Conservation (phyloP, 2,113 vertebrate species). For the Oreochromis tanganicae region DNA sequence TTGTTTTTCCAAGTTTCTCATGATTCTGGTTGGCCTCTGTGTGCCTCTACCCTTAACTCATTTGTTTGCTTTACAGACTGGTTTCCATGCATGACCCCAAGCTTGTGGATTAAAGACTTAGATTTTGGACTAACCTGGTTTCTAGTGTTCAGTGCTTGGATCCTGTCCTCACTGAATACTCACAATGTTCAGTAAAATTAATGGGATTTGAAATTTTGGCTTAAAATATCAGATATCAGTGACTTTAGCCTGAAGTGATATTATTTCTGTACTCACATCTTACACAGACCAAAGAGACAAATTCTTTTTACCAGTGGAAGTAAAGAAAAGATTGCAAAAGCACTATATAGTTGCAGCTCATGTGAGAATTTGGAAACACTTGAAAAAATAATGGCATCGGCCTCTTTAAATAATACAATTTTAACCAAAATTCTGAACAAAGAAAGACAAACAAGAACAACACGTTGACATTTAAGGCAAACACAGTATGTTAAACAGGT, state of each 20-base stretch:
- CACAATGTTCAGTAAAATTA: not conserved
- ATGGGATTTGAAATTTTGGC: not conserved
- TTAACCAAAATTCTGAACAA: not conserved
- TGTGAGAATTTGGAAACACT: not conserved
- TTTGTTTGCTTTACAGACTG: not conserved
- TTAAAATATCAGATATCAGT: not conserved
- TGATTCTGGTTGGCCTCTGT: not conserved
- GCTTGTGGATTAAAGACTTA: not conserved
- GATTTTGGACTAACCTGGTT: not conserved
- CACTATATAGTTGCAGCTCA: not conserved
- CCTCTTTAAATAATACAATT: not conserved
- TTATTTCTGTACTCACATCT: not conserved
- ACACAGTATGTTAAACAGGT: not conserved
- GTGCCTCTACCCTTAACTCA: fast-evolving
- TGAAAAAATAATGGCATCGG: not conserved
- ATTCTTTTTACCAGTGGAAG: not conserved
- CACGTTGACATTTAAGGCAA: not conserved
- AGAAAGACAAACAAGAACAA: not conserved
- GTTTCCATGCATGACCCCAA: not conserved
- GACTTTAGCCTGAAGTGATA: not conserved
- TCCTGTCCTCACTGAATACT: not conserved
- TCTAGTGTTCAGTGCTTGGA: not conserved
- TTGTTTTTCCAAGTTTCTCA: not conserved
- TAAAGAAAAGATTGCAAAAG: not conserved
- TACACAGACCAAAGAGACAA: not conserved